Evolutionary conservation across 2,113 vertebrate species (phyloP), one percentile per base, ranked within the genome.

Genomic region (Acrocephalus kingi): DNA sequence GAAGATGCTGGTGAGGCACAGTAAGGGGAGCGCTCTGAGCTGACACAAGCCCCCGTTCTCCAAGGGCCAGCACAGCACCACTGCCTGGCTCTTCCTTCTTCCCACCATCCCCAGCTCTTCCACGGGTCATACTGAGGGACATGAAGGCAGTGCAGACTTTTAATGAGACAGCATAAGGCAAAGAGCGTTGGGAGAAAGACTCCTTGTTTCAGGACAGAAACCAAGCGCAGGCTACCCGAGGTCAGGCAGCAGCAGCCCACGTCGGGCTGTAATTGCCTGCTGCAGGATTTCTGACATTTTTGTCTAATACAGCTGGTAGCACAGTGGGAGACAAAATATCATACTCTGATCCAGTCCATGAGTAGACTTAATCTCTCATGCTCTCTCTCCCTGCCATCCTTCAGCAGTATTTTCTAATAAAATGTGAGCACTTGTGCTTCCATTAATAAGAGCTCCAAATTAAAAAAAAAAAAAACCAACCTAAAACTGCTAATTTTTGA

Each of bases 271-370:
- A 90, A 95, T 86, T 94, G 89, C 91, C 80, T 94, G 75, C 96
- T 94, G 71, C 82, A 94, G 84, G 80, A 87, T 95, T 86, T 87
- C 83, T 95, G 91, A 84, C 83, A 64, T 86, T 91, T 82, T 64
- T 1, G 0, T 79, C 91, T 92, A 23, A 35, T 69, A 61, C 89
- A 94, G 93, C 87, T 84, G 91, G 89, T 84, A 49, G 43, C 89
- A 81, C 90, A 84, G 84, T 49, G 56, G 89, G 94, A 87, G 66
- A 89, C 86, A 84, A 94, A 91, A 89, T 52, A 88, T 19, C 61
- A 22, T 41, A 35, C 80, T 91, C 87, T 95, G 94, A 97, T 91
- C 84, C 93, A 83, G 73, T 9, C 79, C 94, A 86, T 27, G 51
- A 92, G 88, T 24, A 93, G 82, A 79, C 63, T 69, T 94, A 88